Conservation (phyloP, 2,113 vertebrate species). For the Ptychochromis oligacanthus region DNA sequence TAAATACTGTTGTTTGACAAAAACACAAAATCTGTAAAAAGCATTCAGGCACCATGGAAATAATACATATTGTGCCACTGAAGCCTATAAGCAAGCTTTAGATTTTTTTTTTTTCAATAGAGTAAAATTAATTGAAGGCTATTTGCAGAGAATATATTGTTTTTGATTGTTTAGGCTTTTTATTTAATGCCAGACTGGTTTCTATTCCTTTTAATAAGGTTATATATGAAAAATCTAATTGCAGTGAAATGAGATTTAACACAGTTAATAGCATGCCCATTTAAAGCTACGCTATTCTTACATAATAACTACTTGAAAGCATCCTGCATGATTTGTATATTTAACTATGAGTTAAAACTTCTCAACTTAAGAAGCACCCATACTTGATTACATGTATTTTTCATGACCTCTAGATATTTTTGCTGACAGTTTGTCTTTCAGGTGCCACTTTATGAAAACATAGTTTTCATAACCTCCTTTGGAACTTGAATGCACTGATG, state of each 20-base stretch:
- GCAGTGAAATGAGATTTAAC: neutral
- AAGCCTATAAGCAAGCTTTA: neutral
- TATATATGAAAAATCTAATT: neutral
- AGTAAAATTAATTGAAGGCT: neutral
- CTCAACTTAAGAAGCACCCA: neutral
- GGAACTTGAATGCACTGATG: neutral
- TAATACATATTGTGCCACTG: neutral
- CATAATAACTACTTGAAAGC: neutral
- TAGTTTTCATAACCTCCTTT: neutral
- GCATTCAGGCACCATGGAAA: neutral
- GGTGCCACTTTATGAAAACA: conserved; percentile 4
- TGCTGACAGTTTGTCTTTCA: neutral
- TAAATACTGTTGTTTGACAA: conserved; percentile 53
- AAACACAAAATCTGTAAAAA: conserved; percentile 37
- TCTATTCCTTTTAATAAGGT: neutral
- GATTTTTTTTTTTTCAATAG: neutral
- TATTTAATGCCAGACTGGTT: neutral
- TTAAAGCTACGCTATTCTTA: neutral
- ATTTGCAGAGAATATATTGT: neutral
- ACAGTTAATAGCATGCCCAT: neutral
- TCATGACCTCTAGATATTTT: neutral
- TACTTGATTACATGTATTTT: neutral
- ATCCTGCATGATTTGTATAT: neutral
- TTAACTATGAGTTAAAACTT: neutral
- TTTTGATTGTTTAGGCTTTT: neutral